Evolutionary conservation across 1,140 invertebrate genomes (phyloP).

Genomic region (Listronotus oregonensis): DNA sequence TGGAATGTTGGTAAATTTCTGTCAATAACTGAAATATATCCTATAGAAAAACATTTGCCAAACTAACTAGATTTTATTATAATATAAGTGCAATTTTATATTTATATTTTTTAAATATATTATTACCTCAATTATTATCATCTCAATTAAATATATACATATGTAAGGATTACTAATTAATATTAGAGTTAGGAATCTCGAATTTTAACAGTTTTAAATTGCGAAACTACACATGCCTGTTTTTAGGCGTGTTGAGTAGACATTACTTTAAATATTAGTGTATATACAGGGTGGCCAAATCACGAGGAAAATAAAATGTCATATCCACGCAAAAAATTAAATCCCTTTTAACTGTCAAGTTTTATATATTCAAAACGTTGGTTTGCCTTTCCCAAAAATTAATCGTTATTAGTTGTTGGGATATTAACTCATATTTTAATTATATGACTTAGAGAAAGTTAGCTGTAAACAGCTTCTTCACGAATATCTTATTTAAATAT

Average conservation of each 20-base stretch:
- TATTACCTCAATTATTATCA: conserved; percentile 50
- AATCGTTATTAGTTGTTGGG: too few species aligned
- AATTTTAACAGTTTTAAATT: conserved; percentile 34
- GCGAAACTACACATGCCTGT: conserved; percentile 19
- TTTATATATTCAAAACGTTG: too few species aligned
- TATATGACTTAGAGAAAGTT: too few species aligned
- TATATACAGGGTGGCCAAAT: not conserved
- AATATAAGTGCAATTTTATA: conserved; percentile 49
- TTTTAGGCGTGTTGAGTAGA: conserved; percentile 38
- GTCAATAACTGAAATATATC: conserved; percentile 1
- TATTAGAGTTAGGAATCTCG: conserved; percentile 42
- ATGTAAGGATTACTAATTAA: conserved; percentile 33
- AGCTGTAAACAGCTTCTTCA: too few species aligned
- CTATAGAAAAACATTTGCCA: conserved; percentile 35
- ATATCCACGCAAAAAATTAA: too few species aligned
- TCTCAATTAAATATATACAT: conserved; percentile 40
- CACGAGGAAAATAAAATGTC: too few species aligned
- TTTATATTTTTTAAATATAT: conserved; percentile 31
- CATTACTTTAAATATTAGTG: conserved; percentile 20
- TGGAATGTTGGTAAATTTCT: too few species aligned
- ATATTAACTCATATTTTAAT: too few species aligned
- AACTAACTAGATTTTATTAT: conserved; percentile 44
- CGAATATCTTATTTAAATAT: too few species aligned
- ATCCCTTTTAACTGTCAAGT: too few species aligned
- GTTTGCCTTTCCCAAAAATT: too few species aligned